A percentile compares a stretch with the other conserved stretches of the same genome.
phyloP scores from a whole-genome alignment of 2,888 invertebrate genomes.

The Entomobrya proxima region DNA sequence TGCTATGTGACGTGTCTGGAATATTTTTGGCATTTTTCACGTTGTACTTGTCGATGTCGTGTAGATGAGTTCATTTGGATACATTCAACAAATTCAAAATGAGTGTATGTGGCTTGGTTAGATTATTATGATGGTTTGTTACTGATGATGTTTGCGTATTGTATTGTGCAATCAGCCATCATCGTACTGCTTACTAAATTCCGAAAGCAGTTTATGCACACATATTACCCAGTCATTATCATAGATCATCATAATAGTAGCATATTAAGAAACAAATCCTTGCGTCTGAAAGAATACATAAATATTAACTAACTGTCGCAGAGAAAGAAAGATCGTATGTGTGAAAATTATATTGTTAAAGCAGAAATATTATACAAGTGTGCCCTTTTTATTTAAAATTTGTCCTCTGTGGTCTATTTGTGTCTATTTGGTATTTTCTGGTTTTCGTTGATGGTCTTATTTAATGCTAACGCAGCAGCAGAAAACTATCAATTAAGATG shows the following conservation, averaged over 20 bases:
- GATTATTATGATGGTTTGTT: slow-evolving; percentile 19
- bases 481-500: not conserved
- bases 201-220: slow-evolving; percentile 26
- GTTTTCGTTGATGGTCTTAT: not conserved
- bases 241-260: slow-evolving; percentile 29
- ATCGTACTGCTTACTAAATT: not conserved
- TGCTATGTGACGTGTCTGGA: slow-evolving; percentile 37
- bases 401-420: slow-evolving; percentile 13
- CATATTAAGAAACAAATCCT: not conserved
- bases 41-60: not conserved
- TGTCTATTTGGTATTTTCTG: not conserved
- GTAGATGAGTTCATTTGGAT: slow-evolving; percentile 33
- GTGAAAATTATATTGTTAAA: too few species aligned
- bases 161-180: slow-evolving; percentile 24
- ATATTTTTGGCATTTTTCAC: slow-evolving; percentile 54
- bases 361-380: too few species aligned
- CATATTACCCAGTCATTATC: slow-evolving; percentile 21
- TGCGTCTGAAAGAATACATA: not conserved
- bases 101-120: not conserved
- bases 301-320: not conserved
- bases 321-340: not conserved
- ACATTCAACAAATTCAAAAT: slow-evolving; percentile 1
- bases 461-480: not conserved
- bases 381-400: not conserved
- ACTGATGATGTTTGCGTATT: not conserved